Evolutionary conservation across 2,113 vertebrate genomes (phyloP).

Genomic region (Callipepla californica): DNA sequence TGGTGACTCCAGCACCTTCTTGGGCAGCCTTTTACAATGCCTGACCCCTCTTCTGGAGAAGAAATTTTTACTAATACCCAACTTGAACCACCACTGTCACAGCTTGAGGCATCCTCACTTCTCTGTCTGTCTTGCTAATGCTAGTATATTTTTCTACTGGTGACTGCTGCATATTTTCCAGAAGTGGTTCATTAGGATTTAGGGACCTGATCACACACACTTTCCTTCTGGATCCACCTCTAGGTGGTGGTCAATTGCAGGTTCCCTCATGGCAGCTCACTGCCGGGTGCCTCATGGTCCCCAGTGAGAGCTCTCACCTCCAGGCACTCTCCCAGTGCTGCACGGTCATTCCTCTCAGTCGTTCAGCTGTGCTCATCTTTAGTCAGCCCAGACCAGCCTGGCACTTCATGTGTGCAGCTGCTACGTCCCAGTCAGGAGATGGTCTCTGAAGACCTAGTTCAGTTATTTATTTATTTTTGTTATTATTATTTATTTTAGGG

Average conservation of each 20-base stretch:
- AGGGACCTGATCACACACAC: neutral
- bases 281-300: neutral
- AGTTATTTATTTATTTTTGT: conserved; percentile 21
- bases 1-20: too few relatives aligned
- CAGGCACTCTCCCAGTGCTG: fast-evolving
- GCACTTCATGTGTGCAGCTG: neutral
- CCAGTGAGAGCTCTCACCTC: neutral
- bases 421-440: neutral
- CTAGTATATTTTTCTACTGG: neutral
- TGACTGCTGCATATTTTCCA: neutral
- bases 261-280: neutral
- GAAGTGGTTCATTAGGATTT: conserved; percentile 5
- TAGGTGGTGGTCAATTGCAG: neutral
- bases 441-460: neutral
- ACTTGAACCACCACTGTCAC: too few relatives aligned
- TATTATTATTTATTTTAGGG: conserved; percentile 1
- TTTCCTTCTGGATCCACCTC: neutral
- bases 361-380: neutral
- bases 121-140: neutral
- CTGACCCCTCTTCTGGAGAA: too few relatives aligned
- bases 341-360: neutral
- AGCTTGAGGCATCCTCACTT: neutral
- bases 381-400: neutral
- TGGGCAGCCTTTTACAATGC: too few relatives aligned
- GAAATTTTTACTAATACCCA: too few relatives aligned